Percentiles rank a stretch among this genome's conserved stretches.
phyloP scores from a whole-genome alignment of 2,888 invertebrate genomes.

The Scaeva pyrastri region DNA sequence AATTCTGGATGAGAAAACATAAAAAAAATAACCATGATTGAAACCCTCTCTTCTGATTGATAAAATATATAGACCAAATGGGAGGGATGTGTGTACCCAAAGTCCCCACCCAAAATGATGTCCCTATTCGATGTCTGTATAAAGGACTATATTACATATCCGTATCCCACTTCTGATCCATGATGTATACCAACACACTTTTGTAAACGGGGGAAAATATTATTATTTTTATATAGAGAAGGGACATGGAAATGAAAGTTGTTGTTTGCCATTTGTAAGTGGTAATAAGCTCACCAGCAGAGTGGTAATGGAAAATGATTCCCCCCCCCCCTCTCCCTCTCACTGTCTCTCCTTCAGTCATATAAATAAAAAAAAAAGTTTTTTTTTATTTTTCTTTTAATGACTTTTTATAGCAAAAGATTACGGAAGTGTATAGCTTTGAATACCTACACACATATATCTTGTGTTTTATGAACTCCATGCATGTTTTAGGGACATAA shows the following conservation, averaged over 20 bases:
- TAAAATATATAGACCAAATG: background rate
- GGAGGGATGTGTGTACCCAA: background rate
- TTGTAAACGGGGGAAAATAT: constrained; percentile 2
- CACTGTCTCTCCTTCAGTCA: constrained; percentile 7
- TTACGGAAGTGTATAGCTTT: background rate
- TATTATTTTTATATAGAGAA: constrained; percentile 21
- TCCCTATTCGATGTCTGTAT: background rate
- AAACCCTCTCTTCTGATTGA: constrained; percentile 22
- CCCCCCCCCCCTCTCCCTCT: constrained; percentile 4
- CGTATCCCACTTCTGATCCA: background rate
- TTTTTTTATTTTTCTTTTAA: constrained; percentile 4
- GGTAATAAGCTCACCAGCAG: constrained; percentile 11
- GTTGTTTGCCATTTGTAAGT: constrained; percentile 18
- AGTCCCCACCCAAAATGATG: background rate
- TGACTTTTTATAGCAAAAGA: constrained; percentile 18
- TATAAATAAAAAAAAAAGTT: background rate
- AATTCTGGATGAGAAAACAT: constrained; percentile 13
- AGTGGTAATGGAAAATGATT: constrained; percentile 4
- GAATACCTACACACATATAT: too few species aligned
- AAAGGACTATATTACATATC: background rate
- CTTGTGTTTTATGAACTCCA: constrained; percentile 20
- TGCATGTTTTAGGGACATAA: constrained; percentile 23
- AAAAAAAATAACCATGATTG: background rate
- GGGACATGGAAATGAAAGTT: constrained; percentile 24
- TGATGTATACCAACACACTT: background rate